Evolutionary conservation across 2,797 vertebrate species (phyloP), one percentile per base, ranked within the genome.

Genomic region (Paratrypauchen microcephalus): DNA sequence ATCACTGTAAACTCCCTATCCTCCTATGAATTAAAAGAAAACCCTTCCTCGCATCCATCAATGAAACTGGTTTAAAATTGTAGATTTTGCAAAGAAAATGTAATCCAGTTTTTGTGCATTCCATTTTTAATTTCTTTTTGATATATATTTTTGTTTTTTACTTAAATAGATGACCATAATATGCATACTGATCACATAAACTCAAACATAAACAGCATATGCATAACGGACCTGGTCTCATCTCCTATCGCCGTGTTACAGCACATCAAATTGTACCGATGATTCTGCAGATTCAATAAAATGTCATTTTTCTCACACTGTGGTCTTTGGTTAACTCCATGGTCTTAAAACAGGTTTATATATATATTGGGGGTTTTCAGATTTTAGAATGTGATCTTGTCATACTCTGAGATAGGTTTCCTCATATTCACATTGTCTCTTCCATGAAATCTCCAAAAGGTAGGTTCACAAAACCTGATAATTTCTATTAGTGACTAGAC

Each of bases 241-340:
- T 92, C 81, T 91, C 80, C 83, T 84, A 83, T 92, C 86, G 74
- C 87, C 84, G 85, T 90, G 85, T 91, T 89, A 36, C 32, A 36
- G 32, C 89, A 92, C 88, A 90, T 92, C 87, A 89, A 92, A 90
- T 83, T 92, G 89, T 92, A 92, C 89, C 87, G 87, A 88, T 87
- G 85, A 91, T 91, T 92, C 91, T 90, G 86, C 89, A 89, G 87
- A 92, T 87, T 91, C 89, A 93, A 93, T 93, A 93, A 93, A 93
- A 90, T 92, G 86, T 90, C 89, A 80, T 93, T 93, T 92, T 93
- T 89, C 91, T 92, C 91, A 91, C 81, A 75, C 71, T 80, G 30
- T 71, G 18, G 71, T 83, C 69, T 78, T 71, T 74, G 30, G 36
- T 23, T 0, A 0, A 0, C 59, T 19, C 61, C 32, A 6, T 1